Evolutionary conservation across 2,113 vertebrate genomes (phyloP).

Genomic region (Carassius carassius): DNA sequence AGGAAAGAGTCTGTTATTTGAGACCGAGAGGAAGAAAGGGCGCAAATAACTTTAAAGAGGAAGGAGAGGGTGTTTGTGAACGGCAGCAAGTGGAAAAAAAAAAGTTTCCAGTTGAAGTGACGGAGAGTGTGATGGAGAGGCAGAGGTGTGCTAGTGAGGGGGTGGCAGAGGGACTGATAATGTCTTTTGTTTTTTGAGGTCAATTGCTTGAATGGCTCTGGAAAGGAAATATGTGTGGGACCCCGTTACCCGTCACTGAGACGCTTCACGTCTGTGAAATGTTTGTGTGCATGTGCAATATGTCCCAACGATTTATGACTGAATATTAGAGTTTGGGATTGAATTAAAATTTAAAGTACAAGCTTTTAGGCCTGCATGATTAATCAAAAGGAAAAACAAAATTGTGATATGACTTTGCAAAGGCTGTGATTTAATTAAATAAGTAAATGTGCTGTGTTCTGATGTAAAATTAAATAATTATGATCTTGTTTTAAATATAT

Average conservation of each 20-base stretch:
- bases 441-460: background rate
- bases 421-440: background rate
- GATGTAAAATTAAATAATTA: background rate
- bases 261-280: conserved; percentile 48
- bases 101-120: conserved; percentile 18
- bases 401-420: background rate
- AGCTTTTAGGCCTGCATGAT: background rate
- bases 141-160: conserved; percentile 6
- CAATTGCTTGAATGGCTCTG: conserved; percentile 58
- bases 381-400: background rate
- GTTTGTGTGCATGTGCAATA: conserved; percentile 29
- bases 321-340: background rate
- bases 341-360: background rate
- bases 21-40: conserved; percentile 3
- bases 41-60: background rate
- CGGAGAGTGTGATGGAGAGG: background rate
- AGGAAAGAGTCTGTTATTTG: background rate
- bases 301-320: background rate
- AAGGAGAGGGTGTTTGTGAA: conserved; percentile 5
- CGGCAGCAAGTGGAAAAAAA: background rate
- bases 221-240: conserved; percentile 63
- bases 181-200: conserved; percentile 55
- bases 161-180: background rate
- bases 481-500: no score
- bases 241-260: conserved; percentile 25